Evolutionary conservation across 2,113 vertebrate genomes (phyloP).

Genomic region (Scartelaos histophorus): DNA sequence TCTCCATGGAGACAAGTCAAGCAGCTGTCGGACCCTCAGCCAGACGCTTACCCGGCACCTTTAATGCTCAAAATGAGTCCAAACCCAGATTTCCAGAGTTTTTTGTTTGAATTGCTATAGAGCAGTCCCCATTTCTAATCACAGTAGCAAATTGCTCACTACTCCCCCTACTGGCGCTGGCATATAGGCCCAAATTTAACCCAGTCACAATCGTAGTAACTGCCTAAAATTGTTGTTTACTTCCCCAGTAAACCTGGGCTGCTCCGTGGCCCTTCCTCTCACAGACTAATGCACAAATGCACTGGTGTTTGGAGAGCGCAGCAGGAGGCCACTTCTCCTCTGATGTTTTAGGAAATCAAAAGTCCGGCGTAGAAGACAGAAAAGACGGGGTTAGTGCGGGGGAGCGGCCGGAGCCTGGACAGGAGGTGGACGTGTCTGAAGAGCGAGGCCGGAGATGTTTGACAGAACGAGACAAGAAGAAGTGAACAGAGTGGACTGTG

Average conservation of each 20-base stretch:
- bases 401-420: neutral
- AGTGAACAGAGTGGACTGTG: neutral
- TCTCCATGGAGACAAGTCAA: too few species aligned
- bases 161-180: neutral
- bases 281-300: slow-evolving; percentile 1
- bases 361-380: neutral
- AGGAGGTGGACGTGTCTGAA: neutral
- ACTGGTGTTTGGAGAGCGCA: neutral
- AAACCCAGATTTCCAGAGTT: too few species aligned
- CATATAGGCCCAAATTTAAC: neutral
- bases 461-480: neutral
- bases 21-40: too few species aligned
- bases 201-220: neutral
- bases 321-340: neutral
- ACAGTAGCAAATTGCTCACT: neutral
- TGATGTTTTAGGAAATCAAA: slow-evolving; percentile 1
- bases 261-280: neutral
- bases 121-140: too few species aligned
- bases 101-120: neutral
- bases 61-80: too few species aligned
- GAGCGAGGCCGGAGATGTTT: neutral
- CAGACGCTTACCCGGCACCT: too few species aligned
- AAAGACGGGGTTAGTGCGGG: neutral
- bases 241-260: neutral
- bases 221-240: neutral